Evolutionary conservation across 1,140 invertebrate species (phyloP).

Genomic region (Aphelinus atriplicis): DNA sequence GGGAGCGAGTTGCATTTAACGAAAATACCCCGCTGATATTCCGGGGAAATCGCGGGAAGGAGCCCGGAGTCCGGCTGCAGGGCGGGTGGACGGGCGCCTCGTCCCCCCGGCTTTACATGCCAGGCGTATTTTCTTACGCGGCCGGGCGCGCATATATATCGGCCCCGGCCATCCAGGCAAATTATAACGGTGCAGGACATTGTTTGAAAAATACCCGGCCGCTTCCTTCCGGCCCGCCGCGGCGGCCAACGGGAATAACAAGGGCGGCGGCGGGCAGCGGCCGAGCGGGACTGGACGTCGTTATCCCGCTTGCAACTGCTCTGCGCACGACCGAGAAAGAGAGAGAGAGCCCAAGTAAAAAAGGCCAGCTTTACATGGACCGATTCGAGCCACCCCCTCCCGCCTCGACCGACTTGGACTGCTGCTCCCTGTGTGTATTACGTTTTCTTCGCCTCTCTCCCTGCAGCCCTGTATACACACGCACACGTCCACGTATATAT

Average conservation of each 20-base stretch:
- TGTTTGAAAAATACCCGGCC: conserved; percentile 57
- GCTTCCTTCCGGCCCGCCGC: neutral
- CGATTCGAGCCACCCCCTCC: too few species aligned
- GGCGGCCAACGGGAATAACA: conserved; percentile 23
- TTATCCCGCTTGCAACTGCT: conserved; percentile 47
- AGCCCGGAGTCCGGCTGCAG: neutral
- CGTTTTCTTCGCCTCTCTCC: too few species aligned
- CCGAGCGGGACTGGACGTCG: conserved; percentile 52
- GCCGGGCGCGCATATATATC: conserved; percentile 45
- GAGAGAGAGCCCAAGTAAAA: neutral
- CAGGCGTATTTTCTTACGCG: too few species aligned
- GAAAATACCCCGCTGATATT: conserved; percentile 36
- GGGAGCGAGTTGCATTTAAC: conserved; percentile 24
- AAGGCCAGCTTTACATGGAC: neutral
- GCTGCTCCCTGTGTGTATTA: too few species aligned
- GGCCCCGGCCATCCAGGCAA: conserved; percentile 54
- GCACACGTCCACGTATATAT: too few species aligned
- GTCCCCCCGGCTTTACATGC: too few species aligned
- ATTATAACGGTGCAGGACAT: conserved; percentile 53
- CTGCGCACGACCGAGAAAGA: neutral
- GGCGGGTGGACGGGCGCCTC: too few species aligned
- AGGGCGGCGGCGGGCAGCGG: conserved; percentile 43
- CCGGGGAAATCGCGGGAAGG: neutral
- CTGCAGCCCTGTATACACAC: too few species aligned
- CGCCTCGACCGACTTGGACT: too few species aligned